Evolutionary conservation across 2,113 vertebrate genomes (phyloP).

Genomic region (Psilopogon haemacephalus): DNA sequence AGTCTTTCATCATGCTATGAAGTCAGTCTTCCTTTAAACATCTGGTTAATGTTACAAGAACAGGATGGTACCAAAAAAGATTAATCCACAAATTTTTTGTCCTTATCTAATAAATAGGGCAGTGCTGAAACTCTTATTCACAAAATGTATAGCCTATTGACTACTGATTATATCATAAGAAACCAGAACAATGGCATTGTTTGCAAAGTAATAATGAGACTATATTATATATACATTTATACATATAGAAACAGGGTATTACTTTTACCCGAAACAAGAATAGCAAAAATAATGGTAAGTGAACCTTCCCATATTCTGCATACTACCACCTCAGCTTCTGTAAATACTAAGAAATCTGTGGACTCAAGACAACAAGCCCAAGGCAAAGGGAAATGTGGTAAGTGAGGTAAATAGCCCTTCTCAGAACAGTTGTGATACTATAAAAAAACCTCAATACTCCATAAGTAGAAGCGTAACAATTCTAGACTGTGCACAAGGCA

Average conservation of each 20-base stretch:
- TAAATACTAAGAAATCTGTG: not conserved
- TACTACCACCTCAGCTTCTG: not conserved
- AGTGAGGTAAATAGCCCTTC: not conserved
- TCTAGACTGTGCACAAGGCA: not conserved
- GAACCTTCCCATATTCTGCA: not conserved
- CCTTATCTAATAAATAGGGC: not conserved
- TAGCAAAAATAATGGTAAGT: not conserved
- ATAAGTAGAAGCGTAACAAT: not conserved
- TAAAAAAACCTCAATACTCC: not conserved
- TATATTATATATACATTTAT: not conserved
- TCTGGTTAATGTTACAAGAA: not conserved
- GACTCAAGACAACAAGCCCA: not conserved
- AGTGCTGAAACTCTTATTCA: not conserved
- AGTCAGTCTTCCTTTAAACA: not conserved
- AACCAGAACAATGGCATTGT: not conserved
- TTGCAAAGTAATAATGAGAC: not conserved
- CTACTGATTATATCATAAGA: not conserved
- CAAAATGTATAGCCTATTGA: not conserved
- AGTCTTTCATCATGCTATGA: not conserved
- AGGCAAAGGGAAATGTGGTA: not conserved
- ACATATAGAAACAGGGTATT: not conserved
- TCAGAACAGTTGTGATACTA: not conserved
- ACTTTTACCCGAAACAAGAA: not conserved
- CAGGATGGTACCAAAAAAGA: not conserved
- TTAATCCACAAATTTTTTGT: not conserved